phyloP scores from a whole-genome alignment of 2,113 vertebrate species.

The Thalassoma bifasciatum region DNA sequence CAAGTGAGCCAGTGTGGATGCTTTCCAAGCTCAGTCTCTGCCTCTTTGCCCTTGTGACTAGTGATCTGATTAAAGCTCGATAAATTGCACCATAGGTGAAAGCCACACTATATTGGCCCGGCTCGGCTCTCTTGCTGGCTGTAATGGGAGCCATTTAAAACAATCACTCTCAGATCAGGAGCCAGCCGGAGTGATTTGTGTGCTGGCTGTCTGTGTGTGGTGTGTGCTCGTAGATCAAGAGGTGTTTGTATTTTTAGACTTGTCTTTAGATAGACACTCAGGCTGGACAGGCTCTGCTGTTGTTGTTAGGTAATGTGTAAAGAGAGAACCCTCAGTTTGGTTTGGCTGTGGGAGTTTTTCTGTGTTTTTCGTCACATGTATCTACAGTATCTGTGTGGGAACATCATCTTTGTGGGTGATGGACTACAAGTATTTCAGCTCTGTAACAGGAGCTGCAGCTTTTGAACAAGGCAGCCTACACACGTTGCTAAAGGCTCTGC shows the following conservation, averaged over 20 bases:
- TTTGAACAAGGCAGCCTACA: constrained; percentile 70
- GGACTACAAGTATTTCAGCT: constrained; percentile 65
- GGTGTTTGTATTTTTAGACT: constrained; percentile 66
- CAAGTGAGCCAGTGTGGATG: constrained; percentile 25
- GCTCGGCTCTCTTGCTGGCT: constrained; percentile 5
- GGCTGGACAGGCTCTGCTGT: constrained; percentile 19
- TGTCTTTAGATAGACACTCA: constrained; percentile 23
- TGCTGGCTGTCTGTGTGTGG: constrained; percentile 28
- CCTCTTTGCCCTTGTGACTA: constrained; percentile 63
- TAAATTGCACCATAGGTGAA: constrained; percentile 61
- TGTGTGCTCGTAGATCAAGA: constrained; percentile 54
- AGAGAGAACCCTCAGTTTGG: constrained; percentile 35
- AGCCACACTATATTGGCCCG: constrained; percentile 51
- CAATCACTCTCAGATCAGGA: constrained; percentile 66
- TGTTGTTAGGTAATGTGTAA: constrained; percentile 43
- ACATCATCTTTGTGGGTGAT: constrained; percentile 67
- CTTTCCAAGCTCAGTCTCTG: constrained; percentile 39
- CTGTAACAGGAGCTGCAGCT: constrained; percentile 54
- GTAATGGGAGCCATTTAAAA: constrained; percentile 71
- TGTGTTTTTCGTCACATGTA: constrained; percentile 63
- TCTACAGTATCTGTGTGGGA: constrained; percentile 60
- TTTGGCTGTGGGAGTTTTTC: constrained; percentile 60
- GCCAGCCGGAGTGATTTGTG: constrained; percentile 58
- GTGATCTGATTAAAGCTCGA: constrained; percentile 70
- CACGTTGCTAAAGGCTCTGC: constrained; percentile 56